Base-by-base conservation (phyloP, 2,113 vertebrate genomes). In the Cryptomyrus ogoouensis region DNA sequence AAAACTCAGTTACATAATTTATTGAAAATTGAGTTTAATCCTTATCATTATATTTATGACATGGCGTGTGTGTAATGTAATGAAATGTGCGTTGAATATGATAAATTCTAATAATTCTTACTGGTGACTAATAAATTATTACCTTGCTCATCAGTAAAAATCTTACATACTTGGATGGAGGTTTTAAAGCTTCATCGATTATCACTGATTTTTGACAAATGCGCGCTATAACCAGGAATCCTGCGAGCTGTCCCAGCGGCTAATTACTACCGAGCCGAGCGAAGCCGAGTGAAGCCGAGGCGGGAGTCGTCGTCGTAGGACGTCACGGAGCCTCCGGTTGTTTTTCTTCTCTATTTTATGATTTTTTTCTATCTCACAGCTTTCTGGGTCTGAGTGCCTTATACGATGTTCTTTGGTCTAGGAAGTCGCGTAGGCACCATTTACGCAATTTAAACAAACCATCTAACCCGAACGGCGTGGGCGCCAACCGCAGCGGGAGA, bases 231-330 rank as follows among this genome's bases (percentile, higher is more conserved):
- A 56, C 19, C 19, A 21, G 19, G 19, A 56, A 56, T 56, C 19
- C 19, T 21, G 53, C 5, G 53, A 21, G 19, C 53, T 56, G 92
- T 89, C 96, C 96, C 90, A 98, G 95, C 85, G 95, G 94, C 93
- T 98, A n/a, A 62, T 62, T 70, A 70, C 27, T 70, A 13, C 62
- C 31, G n/a, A 70, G 27, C 62, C 62, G 62, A 70, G 27, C 62
- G n/a, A 27, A 70, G n/a, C n/a, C 62, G 62, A 66, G n/a, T 66
- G 10, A 66, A 10, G 27, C 62, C n/a, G 62, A 31, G 62, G 9
- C 10, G 10, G 27, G 62, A 70, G n/a, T 13, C 62, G 27, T 70
- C 5, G 62, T 70, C n/a, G 10, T 8, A 9, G 24, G 1, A 66
- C 24, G 58, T 66, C 58, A 66, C 58, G 8, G 24, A 27, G 24